Evolutionary conservation across 1,140 invertebrate species (phyloP).

Genomic region (Riptortus pedestris): DNA sequence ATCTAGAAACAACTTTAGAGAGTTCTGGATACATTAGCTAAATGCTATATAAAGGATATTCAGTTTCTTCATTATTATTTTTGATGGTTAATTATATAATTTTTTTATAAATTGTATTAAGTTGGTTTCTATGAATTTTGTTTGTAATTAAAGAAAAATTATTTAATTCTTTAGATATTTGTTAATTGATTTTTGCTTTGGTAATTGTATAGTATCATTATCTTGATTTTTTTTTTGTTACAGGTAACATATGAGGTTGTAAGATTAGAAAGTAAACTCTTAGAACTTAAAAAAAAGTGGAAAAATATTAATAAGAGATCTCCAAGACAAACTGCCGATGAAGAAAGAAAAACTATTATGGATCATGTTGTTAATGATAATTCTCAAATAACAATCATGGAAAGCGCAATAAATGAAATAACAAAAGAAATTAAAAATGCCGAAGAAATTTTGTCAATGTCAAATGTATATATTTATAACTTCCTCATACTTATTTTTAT

Average conservation of each 20-base stretch:
- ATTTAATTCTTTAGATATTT: too few relatives aligned
- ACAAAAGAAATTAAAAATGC: neutral
- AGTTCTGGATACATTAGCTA: too few relatives aligned
- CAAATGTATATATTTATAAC: neutral
- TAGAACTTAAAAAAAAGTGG: neutral
- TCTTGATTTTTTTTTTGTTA: neutral
- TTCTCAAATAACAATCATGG: neutral
- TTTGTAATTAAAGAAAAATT: too few relatives aligned
- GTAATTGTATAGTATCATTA: too few relatives aligned
- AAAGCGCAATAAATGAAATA: neutral
- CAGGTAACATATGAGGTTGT: neutral
- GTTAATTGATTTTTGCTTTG: too few relatives aligned
- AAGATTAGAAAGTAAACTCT: neutral
- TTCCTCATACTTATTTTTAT: neutral
- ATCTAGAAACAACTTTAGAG: too few relatives aligned
- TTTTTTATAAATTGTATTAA: too few relatives aligned
- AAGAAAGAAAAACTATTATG: neutral
- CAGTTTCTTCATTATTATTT: too few relatives aligned
- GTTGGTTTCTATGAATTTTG: too few relatives aligned
- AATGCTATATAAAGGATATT: too few relatives aligned
- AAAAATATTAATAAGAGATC: neutral
- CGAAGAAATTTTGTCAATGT: neutral
- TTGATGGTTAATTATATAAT: too few relatives aligned
- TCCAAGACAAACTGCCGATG: neutral
- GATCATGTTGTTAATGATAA: neutral